Conservation (phyloP, 2,113 vertebrate species). For the Sarotherodon lohbergeri region DNA sequence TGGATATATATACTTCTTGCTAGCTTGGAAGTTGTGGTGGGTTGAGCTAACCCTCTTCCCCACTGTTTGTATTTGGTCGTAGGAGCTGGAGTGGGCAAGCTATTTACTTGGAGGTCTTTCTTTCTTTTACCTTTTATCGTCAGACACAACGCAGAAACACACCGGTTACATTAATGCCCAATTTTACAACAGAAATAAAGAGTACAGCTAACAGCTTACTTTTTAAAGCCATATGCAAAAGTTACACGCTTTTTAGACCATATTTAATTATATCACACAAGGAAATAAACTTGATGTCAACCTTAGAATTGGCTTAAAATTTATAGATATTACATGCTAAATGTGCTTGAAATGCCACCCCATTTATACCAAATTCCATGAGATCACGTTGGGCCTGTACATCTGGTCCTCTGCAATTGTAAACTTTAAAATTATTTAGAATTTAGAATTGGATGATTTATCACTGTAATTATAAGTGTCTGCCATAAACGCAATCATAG, state of each 20-base stretch:
- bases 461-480: neutral
- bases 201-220: neutral
- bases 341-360: neutral
- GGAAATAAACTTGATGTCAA: neutral
- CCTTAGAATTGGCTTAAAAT: neutral
- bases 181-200: neutral
- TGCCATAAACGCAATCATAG: neutral
- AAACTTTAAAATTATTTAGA: neutral
- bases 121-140: too few relatives aligned
- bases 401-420: neutral
- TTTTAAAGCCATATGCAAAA: neutral
- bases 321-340: neutral
- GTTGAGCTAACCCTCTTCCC: too few relatives aligned
- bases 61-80: too few relatives aligned
- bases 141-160: too few relatives aligned
- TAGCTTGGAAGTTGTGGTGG: too few relatives aligned
- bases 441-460: neutral
- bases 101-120: too few relatives aligned
- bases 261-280: neutral
- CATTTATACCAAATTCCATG: neutral
- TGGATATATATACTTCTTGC: too few relatives aligned
- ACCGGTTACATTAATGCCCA: neutral
- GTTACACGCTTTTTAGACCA: neutral
- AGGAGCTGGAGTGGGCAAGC: too few relatives aligned
- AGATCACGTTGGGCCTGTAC: neutral